These are phyloP conservation scores for Babyrousa celebensis DNA, from an alignment of 2,797 vertebrate species.

Conservation along the genomic window DNA sequence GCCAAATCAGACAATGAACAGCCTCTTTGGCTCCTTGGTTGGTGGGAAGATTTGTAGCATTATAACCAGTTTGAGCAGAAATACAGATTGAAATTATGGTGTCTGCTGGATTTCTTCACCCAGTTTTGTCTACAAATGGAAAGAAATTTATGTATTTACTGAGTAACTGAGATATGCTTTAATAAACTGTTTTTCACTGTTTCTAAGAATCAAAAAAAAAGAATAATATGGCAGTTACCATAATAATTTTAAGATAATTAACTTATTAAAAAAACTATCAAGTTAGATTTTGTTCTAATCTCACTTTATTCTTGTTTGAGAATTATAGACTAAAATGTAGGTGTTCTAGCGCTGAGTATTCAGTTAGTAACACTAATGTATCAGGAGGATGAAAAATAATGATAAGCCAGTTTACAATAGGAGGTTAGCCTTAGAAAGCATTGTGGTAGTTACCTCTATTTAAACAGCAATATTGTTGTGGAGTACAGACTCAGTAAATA, in stretches of 20 bases:
- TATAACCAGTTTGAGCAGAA: constrained; percentile 81
- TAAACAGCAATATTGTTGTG: constrained; percentile 32
- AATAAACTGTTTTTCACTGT: constrained; percentile 81
- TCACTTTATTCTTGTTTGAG: constrained; percentile 67
- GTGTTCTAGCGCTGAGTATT: constrained; percentile 62
- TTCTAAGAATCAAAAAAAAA: constrained; percentile 84
- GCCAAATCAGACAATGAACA: constrained; percentile 82
- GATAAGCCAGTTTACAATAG: neutral
- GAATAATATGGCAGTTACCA: constrained; percentile 75
- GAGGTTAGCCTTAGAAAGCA: constrained; percentile 38
- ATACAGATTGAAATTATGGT: constrained; percentile 79
- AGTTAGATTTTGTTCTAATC: constrained; percentile 80
- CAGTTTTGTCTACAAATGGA: constrained; percentile 81
- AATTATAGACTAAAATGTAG: neutral
- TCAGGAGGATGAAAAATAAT: neutral
- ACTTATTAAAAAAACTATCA: constrained; percentile 79
- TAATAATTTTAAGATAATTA: constrained; percentile 83
- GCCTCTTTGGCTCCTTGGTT: constrained; percentile 38
- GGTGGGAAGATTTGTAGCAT: constrained; percentile 74
- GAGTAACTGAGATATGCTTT: constrained; percentile 82
- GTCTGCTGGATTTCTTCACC: constrained; percentile 86
- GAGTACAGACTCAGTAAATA: neutral
- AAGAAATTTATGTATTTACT: constrained; percentile 87
- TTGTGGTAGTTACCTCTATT: neutral
- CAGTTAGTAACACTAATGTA: neutral